Evolutionary conservation across 2,113 vertebrate genomes (phyloP), one percentile per base, ranked within the genome.

Genomic region (Pseudopodoces humilis): DNA sequence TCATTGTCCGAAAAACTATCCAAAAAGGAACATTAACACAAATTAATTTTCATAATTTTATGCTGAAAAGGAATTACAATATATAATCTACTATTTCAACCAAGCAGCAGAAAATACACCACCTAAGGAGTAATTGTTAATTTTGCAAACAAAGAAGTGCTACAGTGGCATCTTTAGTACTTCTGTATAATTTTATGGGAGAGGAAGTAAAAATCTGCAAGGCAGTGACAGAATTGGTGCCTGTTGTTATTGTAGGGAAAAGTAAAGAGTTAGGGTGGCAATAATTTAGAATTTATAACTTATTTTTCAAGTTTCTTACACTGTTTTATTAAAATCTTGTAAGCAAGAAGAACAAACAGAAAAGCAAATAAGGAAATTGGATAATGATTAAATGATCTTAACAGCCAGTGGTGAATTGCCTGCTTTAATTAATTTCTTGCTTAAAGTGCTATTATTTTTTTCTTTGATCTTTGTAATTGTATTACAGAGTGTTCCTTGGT

Each of bases 401-500:
- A 90, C 75, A 96, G 82, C 52, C 56, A 90, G 78, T 80, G 43
- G 79, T 90, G 85, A 92, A 74, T 95, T 0, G 24, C 23, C 16
- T 20, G 44, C 69, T 86, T 94, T 93, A 96, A 97, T 96, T 96
- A 93, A 96, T 94, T 95, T 91, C 74, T 96, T 89, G 78, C 91
- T 92, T 86, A 84, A 92, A 96, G 86, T 91, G 94, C 63, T 83
- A 52, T 90, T 94, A 91, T 91, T 92, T 77, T 77, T 87, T 94
- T 10, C 91, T 96, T 95, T 96, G 89, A 95, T 96, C 91, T 93
- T 72, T 69, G 25, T 91, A 94, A 94, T 87, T 94, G 71, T 94
- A 60, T 91, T 94, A 90, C 56, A 83, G 83, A 76, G 11, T 53
- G 50, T 80, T 96, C 71, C 50, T 92, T 90, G 75, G 63, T 71